These are phyloP conservation scores for Falco punctatus DNA, from an alignment of 2,113 vertebrate genomes.

Conservation along the genomic window DNA sequence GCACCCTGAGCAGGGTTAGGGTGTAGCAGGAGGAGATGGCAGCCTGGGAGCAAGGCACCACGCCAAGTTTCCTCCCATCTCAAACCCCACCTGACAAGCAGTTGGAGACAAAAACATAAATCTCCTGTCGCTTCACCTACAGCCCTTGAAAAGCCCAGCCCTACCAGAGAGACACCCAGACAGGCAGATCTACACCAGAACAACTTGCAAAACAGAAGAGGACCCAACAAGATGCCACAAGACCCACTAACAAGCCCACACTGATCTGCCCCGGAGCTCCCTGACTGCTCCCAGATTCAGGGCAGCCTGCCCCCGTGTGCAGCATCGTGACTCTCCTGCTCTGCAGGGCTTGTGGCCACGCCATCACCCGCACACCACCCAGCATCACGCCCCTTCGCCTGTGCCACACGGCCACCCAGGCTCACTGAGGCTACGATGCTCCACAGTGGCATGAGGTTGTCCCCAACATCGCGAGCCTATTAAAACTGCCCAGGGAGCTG, in stretches of 20 bases:
- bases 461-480: background rate
- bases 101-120: rapidly evolving
- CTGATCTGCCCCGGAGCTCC: background rate
- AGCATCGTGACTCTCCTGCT: background rate
- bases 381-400: background rate
- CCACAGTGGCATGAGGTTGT: rapidly evolving
- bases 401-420: rapidly evolving
- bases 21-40: background rate
- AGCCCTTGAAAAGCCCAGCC: background rate
- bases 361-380: background rate
- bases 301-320: background rate
- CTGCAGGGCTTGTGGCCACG: background rate
- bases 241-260: background rate
- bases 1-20: rapidly evolving
- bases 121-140: background rate
- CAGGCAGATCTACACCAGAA: background rate
- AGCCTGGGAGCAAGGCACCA: background rate
- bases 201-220: background rate
- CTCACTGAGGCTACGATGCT: rapidly evolving
- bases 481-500: background rate
- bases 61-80: background rate
- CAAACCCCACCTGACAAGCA: background rate
- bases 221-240: background rate
- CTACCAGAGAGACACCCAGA: background rate
- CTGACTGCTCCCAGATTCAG: background rate